phyloP scores from a whole-genome alignment of 2,113 vertebrate genomes.

The Dendropsophus ebraccatus region DNA sequence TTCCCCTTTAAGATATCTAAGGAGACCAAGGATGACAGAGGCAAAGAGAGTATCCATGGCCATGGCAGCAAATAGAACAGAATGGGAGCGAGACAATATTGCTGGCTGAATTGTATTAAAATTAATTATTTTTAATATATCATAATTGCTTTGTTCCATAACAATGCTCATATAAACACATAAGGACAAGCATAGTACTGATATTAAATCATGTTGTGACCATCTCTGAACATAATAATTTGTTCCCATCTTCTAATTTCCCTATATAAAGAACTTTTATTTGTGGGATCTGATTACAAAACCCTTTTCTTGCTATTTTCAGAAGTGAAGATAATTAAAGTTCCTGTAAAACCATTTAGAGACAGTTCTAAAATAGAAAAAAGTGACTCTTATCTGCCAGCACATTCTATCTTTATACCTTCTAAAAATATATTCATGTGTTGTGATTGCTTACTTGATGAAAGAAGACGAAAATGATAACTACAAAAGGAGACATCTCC shows the following conservation, averaged over 20 bases:
- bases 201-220: background rate
- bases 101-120: no score
- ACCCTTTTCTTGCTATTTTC: constrained; percentile 14
- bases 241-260: constrained; percentile 8
- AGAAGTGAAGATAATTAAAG: constrained; percentile 47
- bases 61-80: no score
- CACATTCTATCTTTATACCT: constrained; percentile 50
- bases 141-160: background rate
- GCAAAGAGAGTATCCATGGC: no score
- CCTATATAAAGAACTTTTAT: constrained; percentile 25
- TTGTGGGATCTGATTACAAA: constrained; percentile 2
- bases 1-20: no score
- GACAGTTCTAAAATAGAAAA: constrained; percentile 32
- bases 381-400: constrained; percentile 36
- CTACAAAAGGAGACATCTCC: background rate
- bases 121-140: background rate
- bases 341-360: constrained; percentile 37
- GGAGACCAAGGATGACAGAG: no score
- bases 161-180: background rate
- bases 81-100: no score
- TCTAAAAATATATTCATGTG: constrained; percentile 39
- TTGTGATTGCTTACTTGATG: constrained; percentile 16
- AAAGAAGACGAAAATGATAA: constrained; percentile 9
- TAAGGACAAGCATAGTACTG: background rate
- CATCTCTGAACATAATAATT: background rate